Percentiles rank a stretch among this genome's conserved stretches.
phyloP scores from a whole-genome alignment of 2,113 vertebrate genomes.

The Leptocoma aspasia region DNA sequence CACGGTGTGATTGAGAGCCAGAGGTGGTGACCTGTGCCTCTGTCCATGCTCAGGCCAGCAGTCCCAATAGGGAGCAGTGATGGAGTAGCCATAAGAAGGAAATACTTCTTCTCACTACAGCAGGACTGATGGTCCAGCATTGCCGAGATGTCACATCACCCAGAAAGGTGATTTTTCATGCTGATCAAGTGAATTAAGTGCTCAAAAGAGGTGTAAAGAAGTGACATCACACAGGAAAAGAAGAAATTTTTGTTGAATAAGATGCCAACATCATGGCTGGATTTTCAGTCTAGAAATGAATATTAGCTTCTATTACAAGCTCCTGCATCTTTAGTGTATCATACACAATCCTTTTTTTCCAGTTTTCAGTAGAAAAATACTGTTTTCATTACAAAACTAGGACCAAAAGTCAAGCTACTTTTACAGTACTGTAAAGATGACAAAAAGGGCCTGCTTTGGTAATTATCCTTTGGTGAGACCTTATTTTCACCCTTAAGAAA shows the following conservation, averaged over 20 bases:
- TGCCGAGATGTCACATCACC: neutral
- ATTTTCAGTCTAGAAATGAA: neutral
- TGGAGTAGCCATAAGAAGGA: neutral
- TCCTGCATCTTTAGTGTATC: neutral
- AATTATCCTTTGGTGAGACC: neutral
- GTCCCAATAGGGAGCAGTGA: neutral
- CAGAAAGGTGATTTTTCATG: neutral
- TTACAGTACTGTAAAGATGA: neutral
- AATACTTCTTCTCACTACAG: neutral
- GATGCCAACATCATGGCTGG: neutral
- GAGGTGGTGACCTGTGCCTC: neutral
- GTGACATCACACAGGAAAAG: neutral
- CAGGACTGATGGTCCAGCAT: neutral
- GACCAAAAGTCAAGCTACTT: neutral
- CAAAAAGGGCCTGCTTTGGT: neutral
- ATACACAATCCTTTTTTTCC: neutral
- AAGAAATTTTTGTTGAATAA: neutral
- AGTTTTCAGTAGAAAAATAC: neutral
- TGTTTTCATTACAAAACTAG: neutral
- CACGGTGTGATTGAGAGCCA: neutral
- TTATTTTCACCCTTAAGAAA: neutral
- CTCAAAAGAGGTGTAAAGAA: neutral
- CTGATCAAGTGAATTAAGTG: neutral
- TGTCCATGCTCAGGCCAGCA: rapidly evolving
- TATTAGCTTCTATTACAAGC: neutral